Percentiles rank a stretch among this genome's conserved stretches.
Conservation (phyloP, 1,140 invertebrate species). For the Eriosoma lanigerum region DNA sequence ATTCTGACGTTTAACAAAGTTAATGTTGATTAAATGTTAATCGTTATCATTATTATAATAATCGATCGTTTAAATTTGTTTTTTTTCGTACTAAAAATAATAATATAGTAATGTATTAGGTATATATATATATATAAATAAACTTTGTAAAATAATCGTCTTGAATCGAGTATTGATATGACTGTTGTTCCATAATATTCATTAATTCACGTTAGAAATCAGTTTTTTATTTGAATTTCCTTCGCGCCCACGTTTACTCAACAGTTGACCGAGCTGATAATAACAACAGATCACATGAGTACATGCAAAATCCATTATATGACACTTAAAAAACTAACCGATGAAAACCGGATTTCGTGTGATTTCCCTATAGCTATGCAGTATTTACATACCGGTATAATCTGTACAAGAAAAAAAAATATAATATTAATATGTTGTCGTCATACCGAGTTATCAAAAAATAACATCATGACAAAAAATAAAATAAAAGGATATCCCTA, state of each 20-base stretch:
- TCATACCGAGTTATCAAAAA: conserved; percentile 33
- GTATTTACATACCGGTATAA: background rate
- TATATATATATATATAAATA: no score
- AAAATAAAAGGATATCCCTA: conserved; percentile 28
- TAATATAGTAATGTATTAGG: no score
- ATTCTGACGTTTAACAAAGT: background rate
- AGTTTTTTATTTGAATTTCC: background rate
- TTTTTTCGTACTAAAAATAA: no score
- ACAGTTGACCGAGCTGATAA: background rate
- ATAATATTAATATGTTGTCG: background rate
- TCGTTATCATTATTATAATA: background rate
- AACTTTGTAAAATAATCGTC: no score
- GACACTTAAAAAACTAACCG: background rate
- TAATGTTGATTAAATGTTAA: background rate
- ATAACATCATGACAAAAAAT: conserved; percentile 27
- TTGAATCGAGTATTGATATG: no score
- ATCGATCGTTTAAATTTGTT: background rate
- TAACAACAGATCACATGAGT: background rate
- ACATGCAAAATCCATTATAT: conserved; percentile 42
- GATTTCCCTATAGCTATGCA: background rate
- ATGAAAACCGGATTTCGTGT: conserved; percentile 20
- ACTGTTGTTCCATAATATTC: background rate
- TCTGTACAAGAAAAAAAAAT: background rate
- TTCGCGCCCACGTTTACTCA: background rate
- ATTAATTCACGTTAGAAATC: background rate